A percentile compares a stretch with the other conserved stretches of the same genome.
phyloP scores from a whole-genome alignment of 2,888 invertebrate species.

The Andrena bucephala region DNA sequence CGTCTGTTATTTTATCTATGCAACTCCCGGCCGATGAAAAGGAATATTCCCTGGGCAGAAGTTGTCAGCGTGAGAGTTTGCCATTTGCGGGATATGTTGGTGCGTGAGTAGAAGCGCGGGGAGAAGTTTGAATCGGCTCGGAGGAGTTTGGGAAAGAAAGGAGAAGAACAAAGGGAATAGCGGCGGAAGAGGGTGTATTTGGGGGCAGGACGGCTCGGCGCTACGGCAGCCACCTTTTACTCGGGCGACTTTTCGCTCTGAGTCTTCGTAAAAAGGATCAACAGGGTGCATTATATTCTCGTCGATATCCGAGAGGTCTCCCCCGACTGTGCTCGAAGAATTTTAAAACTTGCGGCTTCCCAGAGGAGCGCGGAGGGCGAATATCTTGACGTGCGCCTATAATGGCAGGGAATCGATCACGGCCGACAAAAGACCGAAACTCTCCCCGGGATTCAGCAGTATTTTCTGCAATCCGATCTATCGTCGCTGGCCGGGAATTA shows the following conservation, averaged over 20 bases:
- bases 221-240: conserved; percentile 26
- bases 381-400: conserved; percentile 53
- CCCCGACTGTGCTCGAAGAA: conserved; percentile 53
- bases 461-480: conserved; percentile 67
- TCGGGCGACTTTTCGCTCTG: conserved; percentile 43
- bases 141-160: not conserved
- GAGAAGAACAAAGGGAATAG: not conserved
- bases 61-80: not conserved
- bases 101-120: not conserved
- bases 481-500: conserved; percentile 58
- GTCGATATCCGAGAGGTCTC: conserved; percentile 59
- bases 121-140: conserved; percentile 23
- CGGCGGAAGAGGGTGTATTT: not conserved
- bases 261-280: conserved; percentile 55
- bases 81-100: not conserved
- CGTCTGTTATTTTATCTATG: conserved; percentile 24
- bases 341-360: conserved; percentile 70
- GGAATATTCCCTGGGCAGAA: not conserved
- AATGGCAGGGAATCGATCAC: conserved; percentile 64
- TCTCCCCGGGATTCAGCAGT: conserved; percentile 45
- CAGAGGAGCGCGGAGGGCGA: conserved; percentile 7
- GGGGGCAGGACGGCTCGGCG: conserved; percentile 1
- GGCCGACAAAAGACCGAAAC: conserved; percentile 57
- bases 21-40: conserved; percentile 15
- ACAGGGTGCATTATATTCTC: conserved; percentile 65